These are phyloP conservation scores for Platalea minor DNA, from an alignment of 2,797 vertebrate species.

Conservation along the genomic window DNA sequence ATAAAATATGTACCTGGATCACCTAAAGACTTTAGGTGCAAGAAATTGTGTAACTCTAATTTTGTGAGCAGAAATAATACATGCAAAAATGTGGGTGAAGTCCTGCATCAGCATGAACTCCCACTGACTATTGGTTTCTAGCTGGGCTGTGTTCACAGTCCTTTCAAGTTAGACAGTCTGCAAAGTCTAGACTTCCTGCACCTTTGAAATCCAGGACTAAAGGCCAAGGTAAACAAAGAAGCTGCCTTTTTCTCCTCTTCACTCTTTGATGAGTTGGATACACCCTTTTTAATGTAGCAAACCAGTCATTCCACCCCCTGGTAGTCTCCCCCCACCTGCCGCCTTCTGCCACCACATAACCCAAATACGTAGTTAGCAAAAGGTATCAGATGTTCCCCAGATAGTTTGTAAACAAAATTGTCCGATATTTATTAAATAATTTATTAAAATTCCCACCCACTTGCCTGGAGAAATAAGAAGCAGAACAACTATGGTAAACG, in stretches of 20 bases:
- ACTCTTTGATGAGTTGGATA: background rate
- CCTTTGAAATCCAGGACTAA: background rate
- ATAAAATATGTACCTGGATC: background rate
- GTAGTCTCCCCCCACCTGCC: fast-evolving
- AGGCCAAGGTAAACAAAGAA: background rate
- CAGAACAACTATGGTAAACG: background rate
- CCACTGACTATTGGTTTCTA: background rate
- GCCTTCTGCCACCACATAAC: background rate
- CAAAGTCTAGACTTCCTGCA: background rate
- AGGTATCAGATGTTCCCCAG: background rate
- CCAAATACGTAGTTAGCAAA: background rate
- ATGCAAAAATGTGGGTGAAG: background rate
- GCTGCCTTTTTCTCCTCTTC: background rate
- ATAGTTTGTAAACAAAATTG: background rate
- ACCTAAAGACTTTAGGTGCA: background rate
- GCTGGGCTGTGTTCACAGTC: background rate
- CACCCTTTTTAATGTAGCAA: background rate
- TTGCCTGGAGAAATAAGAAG: background rate
- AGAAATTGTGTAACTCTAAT: background rate
- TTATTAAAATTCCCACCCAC: background rate
- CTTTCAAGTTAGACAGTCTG: background rate
- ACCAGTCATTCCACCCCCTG: background rate
- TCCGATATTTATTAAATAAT: background rate
- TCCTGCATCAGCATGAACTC: background rate
- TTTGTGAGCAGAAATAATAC: background rate